These are phyloP conservation scores for Nothura maculosa DNA, from an alignment of 2,797 vertebrate species.

Conservation along the genomic window DNA sequence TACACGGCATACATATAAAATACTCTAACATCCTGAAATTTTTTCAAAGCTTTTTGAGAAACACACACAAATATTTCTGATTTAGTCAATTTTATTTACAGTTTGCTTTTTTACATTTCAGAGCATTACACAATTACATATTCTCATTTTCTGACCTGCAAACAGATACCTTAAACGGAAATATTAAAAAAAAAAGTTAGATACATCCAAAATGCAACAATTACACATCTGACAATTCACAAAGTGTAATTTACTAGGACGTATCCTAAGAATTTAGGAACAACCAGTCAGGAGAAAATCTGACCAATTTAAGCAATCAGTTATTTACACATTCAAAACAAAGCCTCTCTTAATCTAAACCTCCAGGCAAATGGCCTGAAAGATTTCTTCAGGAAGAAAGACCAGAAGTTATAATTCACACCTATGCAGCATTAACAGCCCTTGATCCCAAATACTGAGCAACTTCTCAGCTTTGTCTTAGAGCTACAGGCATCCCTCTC, in stretches of 20 bases:
- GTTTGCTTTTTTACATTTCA: constrained; percentile 84
- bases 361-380: constrained; percentile 77
- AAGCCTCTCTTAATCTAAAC: constrained; percentile 80
- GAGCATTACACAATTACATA: constrained; percentile 88
- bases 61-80: constrained; percentile 89
- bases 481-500: constrained; percentile 74
- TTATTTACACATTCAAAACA: constrained; percentile 83
- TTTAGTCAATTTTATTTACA: constrained; percentile 95
- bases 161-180: constrained; percentile 92
- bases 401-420: constrained; percentile 71
- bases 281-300: constrained; percentile 83
- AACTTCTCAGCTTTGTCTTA: constrained; percentile 60
- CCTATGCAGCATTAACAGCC: constrained; percentile 78
- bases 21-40: constrained; percentile 75
- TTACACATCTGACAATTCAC: constrained; percentile 87
- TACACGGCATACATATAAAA: constrained; percentile 61
- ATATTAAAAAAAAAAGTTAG: constrained; percentile 78
- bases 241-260: constrained; percentile 84
- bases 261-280: constrained; percentile 85
- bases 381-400: constrained; percentile 74
- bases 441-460: constrained; percentile 72
- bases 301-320: constrained; percentile 80
- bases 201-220: constrained; percentile 87
- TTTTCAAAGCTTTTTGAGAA: constrained; percentile 87
- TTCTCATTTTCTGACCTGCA: constrained; percentile 96